phyloP scores from a whole-genome alignment of 1,140 invertebrate species.

The Hypsibius dujardini region DNA sequence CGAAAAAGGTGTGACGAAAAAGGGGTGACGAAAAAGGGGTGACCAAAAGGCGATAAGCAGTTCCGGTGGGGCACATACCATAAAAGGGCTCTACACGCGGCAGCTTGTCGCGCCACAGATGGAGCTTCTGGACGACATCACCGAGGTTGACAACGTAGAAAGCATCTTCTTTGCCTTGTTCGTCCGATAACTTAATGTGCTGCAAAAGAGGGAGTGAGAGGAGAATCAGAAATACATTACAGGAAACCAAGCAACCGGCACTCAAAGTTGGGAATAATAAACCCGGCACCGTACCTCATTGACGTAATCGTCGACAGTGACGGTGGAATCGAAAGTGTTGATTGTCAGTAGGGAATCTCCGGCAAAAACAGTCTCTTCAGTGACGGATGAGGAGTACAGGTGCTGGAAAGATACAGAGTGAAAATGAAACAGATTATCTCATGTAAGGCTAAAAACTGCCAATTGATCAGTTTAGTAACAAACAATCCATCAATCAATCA shows the following conservation, averaged over 20 bases:
- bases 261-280: no score
- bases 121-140: slow-evolving; percentile 64
- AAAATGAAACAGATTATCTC: no score
- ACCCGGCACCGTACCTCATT: neutral
- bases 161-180: slow-evolving; percentile 51
- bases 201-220: no score
- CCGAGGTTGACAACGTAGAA: slow-evolving; percentile 83
- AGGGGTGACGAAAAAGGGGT: slow-evolving; percentile 36
- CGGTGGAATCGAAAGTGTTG: slow-evolving; percentile 5
- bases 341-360: neutral
- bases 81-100: slow-evolving; percentile 82
- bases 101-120: slow-evolving; percentile 60
- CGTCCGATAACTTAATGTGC: neutral
- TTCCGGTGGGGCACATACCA: slow-evolving; percentile 30
- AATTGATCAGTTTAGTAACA: no score
- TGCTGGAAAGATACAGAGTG: no score
- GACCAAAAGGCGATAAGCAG: no score
- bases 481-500: no score
- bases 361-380: neutral
- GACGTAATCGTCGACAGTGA: neutral
- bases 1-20: slow-evolving; percentile 16
- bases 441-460: no score
- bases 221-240: no score
- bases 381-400: neutral
- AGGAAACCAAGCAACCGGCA: no score